These are phyloP conservation scores for Drosophila mimica DNA, from an alignment of 2,888 invertebrate species.

Conservation along the genomic window DNA sequence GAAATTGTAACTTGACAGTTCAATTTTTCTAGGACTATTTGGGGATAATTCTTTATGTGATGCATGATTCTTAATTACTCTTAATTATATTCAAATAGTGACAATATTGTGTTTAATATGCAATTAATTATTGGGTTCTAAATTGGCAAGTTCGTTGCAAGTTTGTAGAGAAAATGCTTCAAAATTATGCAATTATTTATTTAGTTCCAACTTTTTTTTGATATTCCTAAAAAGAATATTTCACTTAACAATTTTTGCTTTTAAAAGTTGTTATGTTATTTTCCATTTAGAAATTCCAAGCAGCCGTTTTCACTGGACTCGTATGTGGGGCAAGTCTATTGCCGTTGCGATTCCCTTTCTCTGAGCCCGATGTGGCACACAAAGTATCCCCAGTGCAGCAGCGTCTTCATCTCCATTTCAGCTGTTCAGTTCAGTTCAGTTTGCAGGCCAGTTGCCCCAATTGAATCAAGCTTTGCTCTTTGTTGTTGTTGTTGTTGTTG, in stretches of 20 bases:
- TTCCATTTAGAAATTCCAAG: background rate
- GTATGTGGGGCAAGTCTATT: constrained; percentile 3
- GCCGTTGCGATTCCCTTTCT: constrained; percentile 38
- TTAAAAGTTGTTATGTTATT: background rate
- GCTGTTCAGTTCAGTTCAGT: background rate
- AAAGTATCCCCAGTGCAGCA: constrained; percentile 7
- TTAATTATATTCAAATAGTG: background rate
- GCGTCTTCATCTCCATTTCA: constrained; percentile 31
- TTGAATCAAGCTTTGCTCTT: constrained; percentile 45
- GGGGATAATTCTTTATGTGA: background rate
- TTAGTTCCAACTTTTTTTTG: background rate
- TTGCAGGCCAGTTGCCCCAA: constrained; percentile 47
- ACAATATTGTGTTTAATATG: background rate
- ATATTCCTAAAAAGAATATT: background rate
- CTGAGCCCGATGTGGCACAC: constrained; percentile 4
- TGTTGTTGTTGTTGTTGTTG: background rate
- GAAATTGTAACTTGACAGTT: background rate
- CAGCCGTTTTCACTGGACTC: background rate
- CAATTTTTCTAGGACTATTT: background rate
- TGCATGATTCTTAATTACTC: background rate
- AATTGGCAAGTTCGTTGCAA: background rate
- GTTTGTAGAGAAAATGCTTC: too few species aligned
- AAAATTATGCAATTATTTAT: background rate
- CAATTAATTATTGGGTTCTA: background rate
- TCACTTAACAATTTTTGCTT: background rate